A percentile compares a stretch with the other conserved stretches of the same genome.
phyloP scores from a whole-genome alignment of 2,888 invertebrate genomes.

The Caenorhabditis sinica region DNA sequence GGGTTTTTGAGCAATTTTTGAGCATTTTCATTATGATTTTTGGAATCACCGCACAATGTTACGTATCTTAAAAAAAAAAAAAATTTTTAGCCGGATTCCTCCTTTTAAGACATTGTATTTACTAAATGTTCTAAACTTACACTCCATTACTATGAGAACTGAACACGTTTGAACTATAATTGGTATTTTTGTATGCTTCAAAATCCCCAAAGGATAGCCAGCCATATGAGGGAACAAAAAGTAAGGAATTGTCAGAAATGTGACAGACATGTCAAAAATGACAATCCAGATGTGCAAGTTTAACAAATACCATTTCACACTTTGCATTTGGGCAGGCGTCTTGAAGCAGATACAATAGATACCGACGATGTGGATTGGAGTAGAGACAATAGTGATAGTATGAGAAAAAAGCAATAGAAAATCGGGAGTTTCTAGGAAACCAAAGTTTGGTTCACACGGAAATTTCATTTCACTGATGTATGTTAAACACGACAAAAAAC shows the following conservation, averaged over 20 bases:
- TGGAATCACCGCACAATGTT: too few relatives aligned
- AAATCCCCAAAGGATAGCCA: background rate
- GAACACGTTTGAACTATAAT: background rate
- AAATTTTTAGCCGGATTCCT: too few relatives aligned
- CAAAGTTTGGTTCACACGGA: too few relatives aligned
- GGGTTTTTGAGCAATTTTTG: background rate
- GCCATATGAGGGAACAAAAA: background rate
- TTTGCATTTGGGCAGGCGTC: background rate
- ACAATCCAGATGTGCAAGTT: conserved; percentile 3
- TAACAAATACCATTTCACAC: conserved; percentile 3
- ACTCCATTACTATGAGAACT: background rate
- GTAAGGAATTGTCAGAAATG: conserved; percentile 1
- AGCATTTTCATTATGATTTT: too few relatives aligned
- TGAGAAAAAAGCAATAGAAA: background rate
- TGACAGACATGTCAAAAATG: background rate
- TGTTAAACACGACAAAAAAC: too few relatives aligned
- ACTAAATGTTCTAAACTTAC: too few relatives aligned
- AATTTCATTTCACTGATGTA: too few relatives aligned
- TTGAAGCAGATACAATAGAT: background rate
- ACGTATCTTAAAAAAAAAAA: background rate
- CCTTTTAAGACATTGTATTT: too few relatives aligned
- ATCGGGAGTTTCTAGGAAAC: background rate
- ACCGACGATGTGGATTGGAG: background rate
- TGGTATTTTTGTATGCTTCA: background rate
- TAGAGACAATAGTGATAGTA: background rate